Percentiles rank a stretch among this genome's conserved stretches.
Conservation (phyloP, 2,113 vertebrate genomes). For the Thomomys bottae region DNA sequence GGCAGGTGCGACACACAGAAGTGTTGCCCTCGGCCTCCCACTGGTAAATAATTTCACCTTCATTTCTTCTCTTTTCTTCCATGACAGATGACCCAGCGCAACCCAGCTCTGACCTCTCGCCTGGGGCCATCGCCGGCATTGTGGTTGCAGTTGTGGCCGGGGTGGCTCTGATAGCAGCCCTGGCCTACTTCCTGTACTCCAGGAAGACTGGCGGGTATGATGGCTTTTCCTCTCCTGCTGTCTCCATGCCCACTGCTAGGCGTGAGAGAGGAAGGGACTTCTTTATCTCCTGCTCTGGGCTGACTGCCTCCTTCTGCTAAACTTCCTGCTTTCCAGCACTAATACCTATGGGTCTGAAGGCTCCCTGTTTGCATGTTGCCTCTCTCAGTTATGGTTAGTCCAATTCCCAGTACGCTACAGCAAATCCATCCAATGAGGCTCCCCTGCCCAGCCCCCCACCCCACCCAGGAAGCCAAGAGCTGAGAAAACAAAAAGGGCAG, state of each 20-base stretch:
- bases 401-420: background rate
- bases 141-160: background rate
- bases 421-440: background rate
- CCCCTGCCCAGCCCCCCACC: background rate
- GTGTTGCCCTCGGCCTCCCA: background rate
- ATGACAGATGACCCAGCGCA: background rate
- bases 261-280: constrained; percentile 12
- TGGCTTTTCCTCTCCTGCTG: background rate
- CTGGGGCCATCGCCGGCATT: background rate
- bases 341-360: background rate
- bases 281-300: background rate
- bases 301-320: background rate
- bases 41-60: background rate
- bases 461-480: background rate
- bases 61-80: constrained; percentile 38
- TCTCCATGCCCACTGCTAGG: background rate
- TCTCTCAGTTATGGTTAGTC: background rate
- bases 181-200: background rate
- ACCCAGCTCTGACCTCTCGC: background rate
- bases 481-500: background rate
- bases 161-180: background rate
- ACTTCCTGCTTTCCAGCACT: background rate
- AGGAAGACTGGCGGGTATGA: constrained; percentile 52
- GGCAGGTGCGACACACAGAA: background rate
- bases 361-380: background rate